These are phyloP conservation scores for Leptopilina syphax DNA, from an alignment of 2,888 invertebrate genomes.

Conservation along the genomic window DNA sequence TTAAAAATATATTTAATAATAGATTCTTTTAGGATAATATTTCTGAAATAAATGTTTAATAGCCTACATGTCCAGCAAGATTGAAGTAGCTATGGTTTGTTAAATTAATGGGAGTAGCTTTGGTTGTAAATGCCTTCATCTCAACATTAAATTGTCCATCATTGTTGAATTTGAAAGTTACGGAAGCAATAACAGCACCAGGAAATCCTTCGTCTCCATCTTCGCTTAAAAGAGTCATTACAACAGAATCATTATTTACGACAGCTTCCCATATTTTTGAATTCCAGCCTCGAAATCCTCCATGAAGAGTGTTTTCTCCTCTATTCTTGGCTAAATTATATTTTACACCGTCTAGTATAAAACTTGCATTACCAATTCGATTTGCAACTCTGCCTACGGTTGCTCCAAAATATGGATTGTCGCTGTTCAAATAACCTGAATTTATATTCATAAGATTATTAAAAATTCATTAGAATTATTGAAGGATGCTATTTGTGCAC, in stretches of 20 bases:
- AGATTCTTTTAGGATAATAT: neutral
- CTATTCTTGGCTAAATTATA: slow-evolving; percentile 87
- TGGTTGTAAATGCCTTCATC: slow-evolving; percentile 86
- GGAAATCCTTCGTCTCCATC: slow-evolving; percentile 94
- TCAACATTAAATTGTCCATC: slow-evolving; percentile 87
- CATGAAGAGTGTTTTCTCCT: slow-evolving; percentile 86
- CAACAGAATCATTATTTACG: slow-evolving; percentile 77
- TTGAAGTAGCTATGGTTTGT: slow-evolving; percentile 96
- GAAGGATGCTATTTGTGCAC: too few species aligned
- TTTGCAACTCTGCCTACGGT: slow-evolving; percentile 93
- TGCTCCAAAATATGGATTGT: slow-evolving; percentile 92
- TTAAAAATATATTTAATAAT: slow-evolving; percentile 45
- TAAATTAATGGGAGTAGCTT: slow-evolving; percentile 90
- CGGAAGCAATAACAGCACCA: slow-evolving; percentile 86
- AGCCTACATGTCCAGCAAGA: slow-evolving; percentile 87
- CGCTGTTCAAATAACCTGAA: slow-evolving; percentile 82
- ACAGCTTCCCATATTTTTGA: slow-evolving; percentile 78
- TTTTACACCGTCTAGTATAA: slow-evolving; percentile 82
- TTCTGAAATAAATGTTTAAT: neutral
- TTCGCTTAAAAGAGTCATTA: slow-evolving; percentile 86
- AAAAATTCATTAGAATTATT: neutral
- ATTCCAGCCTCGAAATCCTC: slow-evolving; percentile 90
- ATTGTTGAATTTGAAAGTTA: slow-evolving; percentile 84
- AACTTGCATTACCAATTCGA: slow-evolving; percentile 85
- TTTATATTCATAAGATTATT: slow-evolving; percentile 9